phyloP scores from a whole-genome alignment of 2,113 vertebrate genomes.

The Trichechus manatus region DNA sequence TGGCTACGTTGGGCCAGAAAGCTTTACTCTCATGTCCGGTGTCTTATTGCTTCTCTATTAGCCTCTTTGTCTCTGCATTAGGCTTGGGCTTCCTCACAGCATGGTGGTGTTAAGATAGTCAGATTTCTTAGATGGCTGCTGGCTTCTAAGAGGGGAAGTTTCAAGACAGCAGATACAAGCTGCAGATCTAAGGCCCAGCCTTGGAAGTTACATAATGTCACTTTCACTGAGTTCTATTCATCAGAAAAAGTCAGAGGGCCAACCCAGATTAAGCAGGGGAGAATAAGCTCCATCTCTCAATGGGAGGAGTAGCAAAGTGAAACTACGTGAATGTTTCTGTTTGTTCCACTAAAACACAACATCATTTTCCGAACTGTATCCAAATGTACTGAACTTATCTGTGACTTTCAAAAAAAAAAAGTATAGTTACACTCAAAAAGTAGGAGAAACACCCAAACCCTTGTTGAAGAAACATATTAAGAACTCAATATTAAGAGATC shows the following conservation, averaged over 20 bases:
- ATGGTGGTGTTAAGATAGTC: neutral
- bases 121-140: neutral
- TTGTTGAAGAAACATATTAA: neutral
- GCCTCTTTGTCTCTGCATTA: neutral
- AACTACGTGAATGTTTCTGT: neutral
- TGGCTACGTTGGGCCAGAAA: neutral
- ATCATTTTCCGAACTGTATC: slow-evolving; percentile 3
- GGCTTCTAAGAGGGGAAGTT: neutral
- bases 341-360: neutral
- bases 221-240: neutral
- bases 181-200: neutral
- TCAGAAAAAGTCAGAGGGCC: neutral
- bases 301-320: neutral
- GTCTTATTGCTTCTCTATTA: neutral
- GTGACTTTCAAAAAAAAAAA: neutral
- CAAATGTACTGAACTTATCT: neutral
- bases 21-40: neutral
- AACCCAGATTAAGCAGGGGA: neutral
- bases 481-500: neutral
- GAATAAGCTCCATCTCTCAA: neutral
- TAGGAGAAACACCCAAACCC: neutral
- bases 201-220: neutral
- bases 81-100: neutral
- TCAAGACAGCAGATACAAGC: neutral
- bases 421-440: neutral